A percentile compares a stretch with the other conserved stretches of the same genome.
Conservation (phyloP, 2,113 vertebrate species). For the Campylomormyrus tamandua region DNA sequence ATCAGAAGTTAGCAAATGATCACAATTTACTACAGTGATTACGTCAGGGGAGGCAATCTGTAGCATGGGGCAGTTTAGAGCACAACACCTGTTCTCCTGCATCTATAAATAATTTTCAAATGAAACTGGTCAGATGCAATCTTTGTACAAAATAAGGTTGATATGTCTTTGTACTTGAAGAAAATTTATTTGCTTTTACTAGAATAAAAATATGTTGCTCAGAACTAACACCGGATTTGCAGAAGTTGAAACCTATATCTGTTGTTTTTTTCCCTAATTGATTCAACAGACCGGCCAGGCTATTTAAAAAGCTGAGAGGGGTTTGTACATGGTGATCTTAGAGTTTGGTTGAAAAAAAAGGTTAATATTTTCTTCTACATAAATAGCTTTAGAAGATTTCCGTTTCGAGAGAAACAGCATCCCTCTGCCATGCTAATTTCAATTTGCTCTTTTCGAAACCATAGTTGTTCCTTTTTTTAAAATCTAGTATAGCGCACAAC, state of each 20-base stretch:
- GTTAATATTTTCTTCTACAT: conserved; percentile 50
- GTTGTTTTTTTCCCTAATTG: not conserved
- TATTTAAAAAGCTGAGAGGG: conserved; percentile 53
- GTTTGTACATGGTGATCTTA: conserved; percentile 55
- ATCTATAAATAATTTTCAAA: conserved; percentile 33
- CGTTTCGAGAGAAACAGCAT: not conserved
- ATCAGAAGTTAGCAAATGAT: too few relatives aligned
- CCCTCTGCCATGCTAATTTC: not conserved
- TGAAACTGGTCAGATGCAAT: conserved; percentile 57
- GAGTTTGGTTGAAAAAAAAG: conserved; percentile 38
- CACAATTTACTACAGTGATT: too few relatives aligned
- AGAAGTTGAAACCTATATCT: conserved; percentile 23
- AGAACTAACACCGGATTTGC: conserved; percentile 38
- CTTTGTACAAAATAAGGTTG: conserved; percentile 78
- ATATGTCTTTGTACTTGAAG: conserved; percentile 67
- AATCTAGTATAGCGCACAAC: too few relatives aligned
- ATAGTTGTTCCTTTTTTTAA: not conserved
- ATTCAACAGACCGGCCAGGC: conserved; percentile 45
- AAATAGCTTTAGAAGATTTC: conserved; percentile 70
- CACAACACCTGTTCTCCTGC: not conserved
- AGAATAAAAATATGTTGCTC: conserved; percentile 52
- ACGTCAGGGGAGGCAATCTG: too few relatives aligned
- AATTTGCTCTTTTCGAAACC: not conserved
- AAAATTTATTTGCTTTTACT: conserved; percentile 62
- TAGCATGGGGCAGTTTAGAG: too few relatives aligned